Percentiles rank a stretch among this genome's conserved stretches.
Evolutionary conservation across 64 coral and sea anemone species (phyloP).

Genomic region (Montipora foliosa): DNA sequence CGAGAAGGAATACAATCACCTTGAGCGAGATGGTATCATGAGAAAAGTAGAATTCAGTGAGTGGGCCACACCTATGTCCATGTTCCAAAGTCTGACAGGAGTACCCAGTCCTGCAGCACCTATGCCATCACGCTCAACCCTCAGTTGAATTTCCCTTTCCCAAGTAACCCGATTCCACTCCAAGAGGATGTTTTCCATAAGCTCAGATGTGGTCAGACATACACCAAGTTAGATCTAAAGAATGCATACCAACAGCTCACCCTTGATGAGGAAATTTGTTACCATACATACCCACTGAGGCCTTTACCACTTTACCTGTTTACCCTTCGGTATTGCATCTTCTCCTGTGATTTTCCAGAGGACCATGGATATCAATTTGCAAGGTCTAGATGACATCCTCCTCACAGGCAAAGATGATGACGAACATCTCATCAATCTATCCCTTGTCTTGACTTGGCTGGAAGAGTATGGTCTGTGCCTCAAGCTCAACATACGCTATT

Average conservation of each 20-base stretch:
- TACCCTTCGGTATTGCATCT: conserved; percentile 16
- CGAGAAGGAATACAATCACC: neutral
- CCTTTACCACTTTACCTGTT: neutral
- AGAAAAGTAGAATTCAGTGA: conserved; percentile 12
- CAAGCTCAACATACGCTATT: neutral
- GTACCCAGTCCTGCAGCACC: neutral
- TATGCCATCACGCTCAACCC: conserved; percentile 37
- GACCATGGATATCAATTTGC: conserved; percentile 10
- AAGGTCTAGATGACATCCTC: conserved; percentile 23
- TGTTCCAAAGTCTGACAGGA: conserved; percentile 15
- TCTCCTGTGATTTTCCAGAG: conserved; percentile 15
- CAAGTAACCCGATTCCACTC: neutral
- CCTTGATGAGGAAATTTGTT: neutral
- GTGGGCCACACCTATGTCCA: conserved; percentile 4
- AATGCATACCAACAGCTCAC: conserved; percentile 12
- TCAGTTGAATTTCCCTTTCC: conserved; percentile 33
- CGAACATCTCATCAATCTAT: neutral
- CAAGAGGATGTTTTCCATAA: conserved; percentile 27
- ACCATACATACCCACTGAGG: conserved; percentile 7
- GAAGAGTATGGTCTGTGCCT: neutral
- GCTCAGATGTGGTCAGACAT: neutral
- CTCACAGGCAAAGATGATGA: conserved; percentile 13
- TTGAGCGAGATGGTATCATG: too few relatives aligned
- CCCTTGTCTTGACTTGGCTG: neutral
- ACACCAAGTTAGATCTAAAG: conserved; percentile 8